Evolutionary conservation across 1,140 invertebrate genomes (phyloP), one percentile per base, ranked within the genome.

Genomic region (Zaprionus vittiger): DNA sequence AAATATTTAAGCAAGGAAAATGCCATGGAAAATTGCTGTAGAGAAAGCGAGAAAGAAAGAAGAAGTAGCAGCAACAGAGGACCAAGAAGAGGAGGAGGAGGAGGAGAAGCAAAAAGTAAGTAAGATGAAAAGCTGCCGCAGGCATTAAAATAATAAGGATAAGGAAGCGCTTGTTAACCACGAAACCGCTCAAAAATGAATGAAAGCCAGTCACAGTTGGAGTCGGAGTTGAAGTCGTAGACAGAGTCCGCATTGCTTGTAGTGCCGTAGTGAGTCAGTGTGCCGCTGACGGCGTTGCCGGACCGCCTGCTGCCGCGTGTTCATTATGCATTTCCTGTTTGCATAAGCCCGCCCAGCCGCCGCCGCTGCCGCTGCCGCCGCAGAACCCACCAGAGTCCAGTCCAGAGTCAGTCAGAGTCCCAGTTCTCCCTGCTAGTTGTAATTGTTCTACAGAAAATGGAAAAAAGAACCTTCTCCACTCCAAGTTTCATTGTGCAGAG

Each of bases 111-210:
- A 79, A 76, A 90, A 85, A 85, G 85, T 89, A 90, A 90, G 85
- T 81, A 89, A 89, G 85, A 89, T 89, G 85, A 83, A 89, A 89
- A 78, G 81, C 79, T 81, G 85, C 85, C 85, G 85, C 85, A 89
- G 85, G 85, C 85, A 89, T 89, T 89, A 90, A 89, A 89, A 89
- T 89, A 89, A 89, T 89, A 89, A 90, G 85, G 85, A 89, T 89
- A 89, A 89, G 85, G 85, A 89, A 89, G 86, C 85, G 85, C 81
- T 89, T 89, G 85, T 89, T 89, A 89, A 89, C 85, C 85, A 89
- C 85, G 85, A 90, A 89, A 89, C 76, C 81, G 85, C 81, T 90
- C 85, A 90, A 89, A 87, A 84, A 90, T 89, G 85, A 89, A 81
- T 90, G 81, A 90, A 84, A 76, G 69, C 65, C 71, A 75, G 31